phyloP scores from a whole-genome alignment of 2,113 vertebrate species.

The Microcebus ravelobensis region DNA sequence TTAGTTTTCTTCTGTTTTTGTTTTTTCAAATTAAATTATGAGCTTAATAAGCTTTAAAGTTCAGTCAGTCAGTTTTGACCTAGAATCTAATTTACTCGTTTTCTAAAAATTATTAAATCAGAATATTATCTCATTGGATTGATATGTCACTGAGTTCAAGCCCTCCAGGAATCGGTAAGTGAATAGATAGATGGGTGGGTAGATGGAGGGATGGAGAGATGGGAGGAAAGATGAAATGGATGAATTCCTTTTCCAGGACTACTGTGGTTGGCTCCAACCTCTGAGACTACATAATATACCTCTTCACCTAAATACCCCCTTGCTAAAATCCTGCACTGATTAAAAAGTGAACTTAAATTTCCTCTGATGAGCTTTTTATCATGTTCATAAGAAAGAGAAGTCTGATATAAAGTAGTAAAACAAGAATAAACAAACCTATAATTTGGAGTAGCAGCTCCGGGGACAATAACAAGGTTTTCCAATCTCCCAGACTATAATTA shows the following conservation, averaged over 20 bases:
- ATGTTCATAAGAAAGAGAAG: slow-evolving; percentile 64
- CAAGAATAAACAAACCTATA: slow-evolving; percentile 77
- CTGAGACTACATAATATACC: background rate
- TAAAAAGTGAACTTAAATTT: slow-evolving; percentile 70
- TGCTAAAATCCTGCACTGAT: slow-evolving; percentile 61
- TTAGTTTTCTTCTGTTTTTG: background rate
- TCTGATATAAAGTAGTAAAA: slow-evolving; percentile 71
- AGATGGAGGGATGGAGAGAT: background rate
- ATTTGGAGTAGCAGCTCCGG: slow-evolving; percentile 71
- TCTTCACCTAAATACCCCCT: slow-evolving; percentile 9
- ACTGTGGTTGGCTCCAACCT: background rate
- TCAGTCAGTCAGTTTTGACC: slow-evolving; percentile 21
- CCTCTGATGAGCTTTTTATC: slow-evolving; percentile 73
- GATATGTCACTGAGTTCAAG: background rate
- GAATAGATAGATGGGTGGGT: background rate
- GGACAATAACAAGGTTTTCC: slow-evolving; percentile 78
- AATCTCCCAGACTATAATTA: slow-evolving; percentile 79
- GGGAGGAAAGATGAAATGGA: background rate
- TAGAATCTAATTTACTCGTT: slow-evolving; percentile 56
- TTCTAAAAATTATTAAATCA: slow-evolving; percentile 54
- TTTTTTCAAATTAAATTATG: slow-evolving; percentile 39
- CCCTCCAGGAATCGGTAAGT: background rate
- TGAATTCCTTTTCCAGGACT: background rate
- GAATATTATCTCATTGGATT: slow-evolving; percentile 8
- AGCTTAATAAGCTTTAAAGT: slow-evolving; percentile 47